Evolutionary conservation across 2,797 vertebrate species (phyloP), one percentile per base, ranked within the genome.

Genomic region (Luscinia luscinia): DNA sequence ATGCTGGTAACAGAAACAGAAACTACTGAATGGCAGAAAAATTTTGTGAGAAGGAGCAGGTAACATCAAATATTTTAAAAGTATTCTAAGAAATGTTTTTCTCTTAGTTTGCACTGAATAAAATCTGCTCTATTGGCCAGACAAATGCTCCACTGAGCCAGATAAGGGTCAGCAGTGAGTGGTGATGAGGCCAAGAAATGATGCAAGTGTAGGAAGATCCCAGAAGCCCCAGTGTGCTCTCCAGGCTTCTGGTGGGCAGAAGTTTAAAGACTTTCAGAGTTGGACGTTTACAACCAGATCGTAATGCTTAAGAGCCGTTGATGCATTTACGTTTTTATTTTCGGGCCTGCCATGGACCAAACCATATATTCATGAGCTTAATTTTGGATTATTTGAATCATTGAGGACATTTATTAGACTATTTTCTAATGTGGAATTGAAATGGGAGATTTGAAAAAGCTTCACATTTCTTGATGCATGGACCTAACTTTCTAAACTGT

Each of bases 21-120:
- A 96, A 93, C 46, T 78, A 92, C 89, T 95, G 94, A 93, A 64
- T 34, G 72, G 77, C 89, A 97, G 93, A 62, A 95, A 95, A 95
- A 64, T 95, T 96, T 96, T 94, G 84, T 94, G 93, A 93, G 96
- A 85, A 93, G 34, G 80, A 96, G 73, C 62, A 96, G 89, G 75
- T 87, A 90, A 87, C 30, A 69, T 28, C 34, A 95, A 90, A 89
- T 93, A 93, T 92, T 96, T 97, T 81, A 38, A 94, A 97, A 95
- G 68, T 79, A 90, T 94, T 95, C 67, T 40, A 72, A 32, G 13
- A 40, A 41, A 24, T 32, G 8, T 3, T 80, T 82, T 89, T 48
- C 10, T 68, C 64, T 86, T 73, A 26, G 6, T 89, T 94, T 92
- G 82, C 28, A 57, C 48, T 17, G 69, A 81, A 81, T 61, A 68